phyloP scores from a whole-genome alignment of 2,797 vertebrate species.

The Chaetophractus vellerosus region DNA sequence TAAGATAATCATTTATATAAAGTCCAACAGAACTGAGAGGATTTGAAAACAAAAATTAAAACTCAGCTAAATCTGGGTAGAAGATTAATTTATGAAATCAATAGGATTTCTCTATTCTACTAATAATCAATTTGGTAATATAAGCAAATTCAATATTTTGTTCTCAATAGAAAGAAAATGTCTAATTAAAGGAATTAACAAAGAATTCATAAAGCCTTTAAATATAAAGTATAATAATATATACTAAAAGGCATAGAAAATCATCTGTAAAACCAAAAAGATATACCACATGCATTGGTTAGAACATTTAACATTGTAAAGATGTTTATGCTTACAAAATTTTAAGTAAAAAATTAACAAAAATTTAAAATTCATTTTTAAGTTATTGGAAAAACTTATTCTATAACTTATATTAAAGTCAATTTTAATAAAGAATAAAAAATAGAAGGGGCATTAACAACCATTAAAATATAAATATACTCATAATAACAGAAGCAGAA shows the following conservation, averaged over 20 bases:
- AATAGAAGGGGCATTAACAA: not conserved
- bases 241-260: not conserved
- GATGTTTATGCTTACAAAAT: not conserved
- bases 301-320: not conserved
- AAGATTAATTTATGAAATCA: not conserved
- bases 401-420: not conserved
- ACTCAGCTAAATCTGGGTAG: not conserved
- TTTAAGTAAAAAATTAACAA: not conserved
- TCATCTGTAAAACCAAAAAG: not conserved
- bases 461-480: not conserved
- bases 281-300: not conserved
- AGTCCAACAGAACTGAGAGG: not conserved
- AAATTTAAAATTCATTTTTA: not conserved
- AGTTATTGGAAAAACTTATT: not conserved
- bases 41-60: slow-evolving; percentile 19
- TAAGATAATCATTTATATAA: not conserved
- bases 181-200: not conserved
- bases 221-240: not conserved
- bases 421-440: not conserved
- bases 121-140: not conserved
- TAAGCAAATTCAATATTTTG: not conserved
- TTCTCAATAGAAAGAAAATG: not conserved
- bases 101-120: not conserved
- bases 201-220: not conserved
- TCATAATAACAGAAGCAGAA: not conserved